phyloP scores from a whole-genome alignment of 1,140 invertebrate genomes.

The Globodera rostochiensis region DNA sequence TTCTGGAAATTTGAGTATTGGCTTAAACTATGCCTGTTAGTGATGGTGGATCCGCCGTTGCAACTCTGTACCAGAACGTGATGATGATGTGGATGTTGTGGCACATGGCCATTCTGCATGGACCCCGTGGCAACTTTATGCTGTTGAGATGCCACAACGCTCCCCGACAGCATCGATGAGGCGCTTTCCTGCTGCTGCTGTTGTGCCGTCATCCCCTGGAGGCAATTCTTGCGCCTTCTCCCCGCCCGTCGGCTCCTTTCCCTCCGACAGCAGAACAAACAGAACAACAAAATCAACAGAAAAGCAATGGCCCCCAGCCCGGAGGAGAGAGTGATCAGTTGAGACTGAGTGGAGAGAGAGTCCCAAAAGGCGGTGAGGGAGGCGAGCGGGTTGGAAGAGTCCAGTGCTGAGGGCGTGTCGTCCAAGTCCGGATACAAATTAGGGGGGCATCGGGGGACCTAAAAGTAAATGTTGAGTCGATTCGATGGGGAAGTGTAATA shows the following conservation, averaged over 20 bases:
- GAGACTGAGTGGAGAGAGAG: slow-evolving; percentile 45
- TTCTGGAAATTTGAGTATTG: too few relatives aligned
- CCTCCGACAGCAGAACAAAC: slow-evolving; percentile 45
- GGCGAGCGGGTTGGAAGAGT: slow-evolving; percentile 31
- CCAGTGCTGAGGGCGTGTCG: slow-evolving; percentile 22
- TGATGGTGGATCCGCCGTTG: slow-evolving; percentile 23
- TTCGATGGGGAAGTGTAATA: slow-evolving; percentile 49
- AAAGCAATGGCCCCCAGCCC: slow-evolving; percentile 41
- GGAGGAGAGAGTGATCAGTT: slow-evolving; percentile 31
- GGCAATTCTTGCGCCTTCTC: slow-evolving; percentile 25
- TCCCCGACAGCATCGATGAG: slow-evolving; percentile 46
- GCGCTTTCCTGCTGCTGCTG: slow-evolving; percentile 35
- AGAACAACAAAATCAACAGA: slow-evolving; percentile 48
- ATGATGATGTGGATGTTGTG: slow-evolving; percentile 11
- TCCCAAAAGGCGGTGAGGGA: slow-evolving; percentile 41
- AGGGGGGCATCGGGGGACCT: slow-evolving; percentile 35
- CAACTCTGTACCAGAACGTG: slow-evolving; percentile 25
- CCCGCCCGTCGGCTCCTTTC: not conserved
- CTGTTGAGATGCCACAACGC: slow-evolving; percentile 16
- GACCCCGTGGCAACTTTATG: slow-evolving; percentile 9
- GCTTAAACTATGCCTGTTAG: slow-evolving; percentile 6
- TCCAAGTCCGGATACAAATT: slow-evolving; percentile 39
- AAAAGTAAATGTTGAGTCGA: not conserved
- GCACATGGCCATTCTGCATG: not conserved
- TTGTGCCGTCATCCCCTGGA: slow-evolving; percentile 12